Evolutionary conservation across 1,140 invertebrate species (phyloP), one percentile per base, ranked within the genome.

Genomic region (Panagrolaimus sp.): DNA sequence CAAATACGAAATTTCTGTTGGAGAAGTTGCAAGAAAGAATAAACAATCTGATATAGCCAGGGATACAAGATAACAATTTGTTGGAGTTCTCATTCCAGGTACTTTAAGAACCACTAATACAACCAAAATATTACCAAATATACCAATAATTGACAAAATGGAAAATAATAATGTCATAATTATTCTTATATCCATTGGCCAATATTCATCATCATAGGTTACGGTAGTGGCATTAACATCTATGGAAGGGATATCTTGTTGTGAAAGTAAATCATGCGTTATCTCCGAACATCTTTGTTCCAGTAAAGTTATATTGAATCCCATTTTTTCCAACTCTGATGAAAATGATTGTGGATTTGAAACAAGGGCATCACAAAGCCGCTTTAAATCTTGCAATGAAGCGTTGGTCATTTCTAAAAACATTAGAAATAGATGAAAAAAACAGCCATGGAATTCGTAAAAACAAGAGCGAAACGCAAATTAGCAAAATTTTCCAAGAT

Each of bases 31-130:
- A 52, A 89, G 67, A 72, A 90, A 79, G 65, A 88, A 85, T 75
- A 86, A 79, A 78, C 86, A 83, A 84, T 90, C 88, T 1, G 88
- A 88, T 7, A 88, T 71, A 14, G 88, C 88, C 71, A 89, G 75
- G 58, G 86, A 87, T 5, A 88, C 86, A 43, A 89, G 78, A 76
- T 89, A 89, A 78, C 87, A 88, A 78, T 89, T 89, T 28, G 88
- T 89, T 0, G 88, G 88, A 6, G 88, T 87, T 69, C 81, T 77
- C 80, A 82, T 82, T 71, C 80, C 71, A 7, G 73, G 79, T 5
- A 83, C 82, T 67, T 71, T 74, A 3, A 74, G 47, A 0, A 82
- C 82, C 7, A 82, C 80, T 8, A 74, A 71, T 43, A 88, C 87
- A 5, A 87, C 83, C 28, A 83, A 48, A 9, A 86, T 79, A 77